These are phyloP conservation scores for Lasioglossum calceatum DNA, from an alignment of 2,888 invertebrate genomes.

Conservation along the genomic window DNA sequence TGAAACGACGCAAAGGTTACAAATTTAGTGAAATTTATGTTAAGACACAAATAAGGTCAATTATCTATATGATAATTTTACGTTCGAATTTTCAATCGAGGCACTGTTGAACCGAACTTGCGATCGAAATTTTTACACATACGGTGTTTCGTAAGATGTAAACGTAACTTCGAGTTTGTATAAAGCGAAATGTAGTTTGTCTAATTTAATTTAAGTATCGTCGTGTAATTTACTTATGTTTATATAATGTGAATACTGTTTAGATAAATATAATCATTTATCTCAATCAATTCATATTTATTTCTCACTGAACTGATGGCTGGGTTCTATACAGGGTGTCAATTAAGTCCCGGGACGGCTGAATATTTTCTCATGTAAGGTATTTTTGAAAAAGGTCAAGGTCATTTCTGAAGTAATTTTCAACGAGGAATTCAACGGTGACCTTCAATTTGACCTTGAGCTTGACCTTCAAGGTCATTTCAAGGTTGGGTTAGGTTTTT, in stretches of 20 bases:
- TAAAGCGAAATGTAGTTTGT: background rate
- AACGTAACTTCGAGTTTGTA: background rate
- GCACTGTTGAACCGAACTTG: background rate
- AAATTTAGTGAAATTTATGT: background rate
- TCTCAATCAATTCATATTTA: background rate
- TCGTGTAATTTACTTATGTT: slow-evolving; percentile 10
- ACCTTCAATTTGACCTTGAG: no score
- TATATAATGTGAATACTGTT: slow-evolving; percentile 7
- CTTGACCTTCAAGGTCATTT: no score
- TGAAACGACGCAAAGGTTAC: background rate
- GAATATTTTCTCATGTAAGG: no score
- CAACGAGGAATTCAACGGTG: no score
- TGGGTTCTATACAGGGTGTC: background rate
- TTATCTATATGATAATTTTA: background rate
- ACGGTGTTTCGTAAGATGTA: background rate
- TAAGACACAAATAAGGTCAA: background rate
- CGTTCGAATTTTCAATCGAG: background rate
- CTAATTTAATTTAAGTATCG: slow-evolving; percentile 1
- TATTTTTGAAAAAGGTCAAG: no score
- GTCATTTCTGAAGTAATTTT: no score
- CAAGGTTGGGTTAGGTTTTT: no score
- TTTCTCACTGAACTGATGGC: background rate
- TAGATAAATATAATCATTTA: slow-evolving; percentile 15
- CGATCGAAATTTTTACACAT: background rate
- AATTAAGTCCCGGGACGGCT: no score